A percentile compares a stretch with the other conserved stretches of the same genome.
phyloP scores from a whole-genome alignment of 1,140 invertebrate species.

The Rhizoglyphus robini region DNA sequence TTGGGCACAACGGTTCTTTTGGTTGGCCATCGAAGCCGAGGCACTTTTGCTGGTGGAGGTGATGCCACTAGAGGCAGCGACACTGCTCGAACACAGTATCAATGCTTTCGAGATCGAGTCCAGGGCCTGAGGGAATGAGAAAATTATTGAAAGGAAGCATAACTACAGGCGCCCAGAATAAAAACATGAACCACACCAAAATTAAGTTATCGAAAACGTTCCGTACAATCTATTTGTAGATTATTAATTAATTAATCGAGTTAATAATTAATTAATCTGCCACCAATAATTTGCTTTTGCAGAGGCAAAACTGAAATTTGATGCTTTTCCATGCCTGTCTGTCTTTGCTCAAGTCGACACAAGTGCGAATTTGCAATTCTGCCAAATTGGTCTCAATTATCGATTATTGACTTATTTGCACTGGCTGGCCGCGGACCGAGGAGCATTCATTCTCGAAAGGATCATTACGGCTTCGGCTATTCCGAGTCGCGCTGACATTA shows the following conservation, averaged over 20 bases:
- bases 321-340: neutral
- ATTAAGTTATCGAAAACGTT: neutral
- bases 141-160: neutral
- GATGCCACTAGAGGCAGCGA: neutral
- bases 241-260: no score
- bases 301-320: no score
- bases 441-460: neutral
- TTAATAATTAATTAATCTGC: no score
- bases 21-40: neutral
- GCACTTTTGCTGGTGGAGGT: neutral
- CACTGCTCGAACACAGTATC: constrained; percentile 17
- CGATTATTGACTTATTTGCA: neutral
- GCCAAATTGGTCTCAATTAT: neutral
- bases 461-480: neutral
- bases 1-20: constrained; percentile 19
- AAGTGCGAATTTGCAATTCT: no score
- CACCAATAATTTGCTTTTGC: no score
- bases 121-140: constrained; percentile 20
- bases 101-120: constrained; percentile 25
- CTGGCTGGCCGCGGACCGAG: no score
- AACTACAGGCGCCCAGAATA: no score
- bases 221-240: no score
- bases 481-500: neutral
- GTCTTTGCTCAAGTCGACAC: no score
- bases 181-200: neutral